These are phyloP conservation scores for Mamestra configurata DNA, from an alignment of 1,140 invertebrate species.

Conservation along the genomic window DNA sequence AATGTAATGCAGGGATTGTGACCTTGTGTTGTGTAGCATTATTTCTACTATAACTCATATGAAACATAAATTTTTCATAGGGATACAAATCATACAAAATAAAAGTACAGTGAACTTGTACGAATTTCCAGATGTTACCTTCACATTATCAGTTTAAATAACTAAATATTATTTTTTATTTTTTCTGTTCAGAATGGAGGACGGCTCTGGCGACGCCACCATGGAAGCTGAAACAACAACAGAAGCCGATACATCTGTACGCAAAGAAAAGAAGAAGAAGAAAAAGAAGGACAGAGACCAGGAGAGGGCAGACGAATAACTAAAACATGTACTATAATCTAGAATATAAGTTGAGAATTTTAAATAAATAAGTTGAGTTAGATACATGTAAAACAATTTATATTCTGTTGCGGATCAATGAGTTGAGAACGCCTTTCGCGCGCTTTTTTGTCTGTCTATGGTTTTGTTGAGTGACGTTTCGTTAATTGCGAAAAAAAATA, in stretches of 20 bases:
- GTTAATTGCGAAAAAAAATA: background rate
- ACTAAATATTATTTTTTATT: background rate
- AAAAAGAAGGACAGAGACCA: conserved; percentile 92
- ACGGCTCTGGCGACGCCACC: conserved; percentile 72
- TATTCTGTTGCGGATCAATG: background rate
- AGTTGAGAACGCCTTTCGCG: background rate
- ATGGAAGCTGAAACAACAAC: conserved; percentile 76
- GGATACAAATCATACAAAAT: too few relatives aligned
- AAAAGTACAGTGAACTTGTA: too few relatives aligned
- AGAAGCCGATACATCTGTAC: conserved; percentile 73
- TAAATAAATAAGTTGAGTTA: conserved; percentile 14
- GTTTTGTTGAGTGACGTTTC: background rate
- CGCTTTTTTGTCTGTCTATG: conserved; percentile 7
- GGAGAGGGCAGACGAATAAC: conserved; percentile 84
- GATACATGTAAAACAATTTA: conserved; percentile 36
- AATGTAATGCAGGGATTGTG: too few relatives aligned
- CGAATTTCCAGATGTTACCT: too few relatives aligned
- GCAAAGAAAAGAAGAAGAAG: conserved; percentile 92
- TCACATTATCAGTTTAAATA: too few relatives aligned
- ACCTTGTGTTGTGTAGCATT: too few relatives aligned
- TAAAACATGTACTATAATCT: conserved; percentile 35
- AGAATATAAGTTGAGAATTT: conserved; percentile 45
- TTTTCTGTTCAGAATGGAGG: conserved; percentile 71
- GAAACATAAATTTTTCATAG: too few relatives aligned
- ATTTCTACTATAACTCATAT: too few relatives aligned